phyloP scores from a whole-genome alignment of 2,113 vertebrate species.

The Nesoenas mayeri region DNA sequence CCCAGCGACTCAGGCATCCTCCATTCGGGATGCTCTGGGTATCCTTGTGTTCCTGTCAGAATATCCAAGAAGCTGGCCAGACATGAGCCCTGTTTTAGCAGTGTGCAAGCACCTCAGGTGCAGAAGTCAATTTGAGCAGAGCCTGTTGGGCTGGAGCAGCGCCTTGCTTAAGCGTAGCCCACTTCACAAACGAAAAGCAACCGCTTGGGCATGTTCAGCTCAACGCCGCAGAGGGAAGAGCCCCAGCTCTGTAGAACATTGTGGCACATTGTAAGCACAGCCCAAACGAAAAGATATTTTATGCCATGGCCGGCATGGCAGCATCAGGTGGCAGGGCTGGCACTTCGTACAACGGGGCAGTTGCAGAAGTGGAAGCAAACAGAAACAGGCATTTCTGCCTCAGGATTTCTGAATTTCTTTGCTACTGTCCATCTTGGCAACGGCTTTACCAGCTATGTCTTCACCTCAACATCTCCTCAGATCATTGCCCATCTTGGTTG shows the following conservation, averaged over 20 bases:
- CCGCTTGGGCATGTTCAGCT: background rate
- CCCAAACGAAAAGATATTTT: background rate
- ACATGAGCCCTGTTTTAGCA: background rate
- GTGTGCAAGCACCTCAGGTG: background rate
- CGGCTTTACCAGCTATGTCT: background rate
- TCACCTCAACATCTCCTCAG: background rate
- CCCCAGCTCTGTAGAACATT: background rate
- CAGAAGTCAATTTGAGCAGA: background rate
- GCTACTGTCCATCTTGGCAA: background rate
- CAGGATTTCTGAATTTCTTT: background rate
- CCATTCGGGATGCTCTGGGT: background rate
- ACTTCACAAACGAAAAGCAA: background rate
- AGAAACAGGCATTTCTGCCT: background rate
- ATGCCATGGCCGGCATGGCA: background rate
- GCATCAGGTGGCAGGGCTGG: background rate
- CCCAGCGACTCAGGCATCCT: background rate
- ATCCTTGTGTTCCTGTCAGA: background rate
- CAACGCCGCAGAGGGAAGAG: background rate
- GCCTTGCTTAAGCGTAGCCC: background rate
- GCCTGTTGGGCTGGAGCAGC: background rate
- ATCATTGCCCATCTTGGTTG: background rate
- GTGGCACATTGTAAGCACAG: background rate
- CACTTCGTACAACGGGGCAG: background rate
- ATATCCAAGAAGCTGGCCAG: background rate
- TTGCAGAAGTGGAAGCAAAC: background rate